Evolutionary conservation across 1,140 invertebrate genomes (phyloP), one percentile per base, ranked within the genome.

Genomic region (Lasioglossum baleicum): DNA sequence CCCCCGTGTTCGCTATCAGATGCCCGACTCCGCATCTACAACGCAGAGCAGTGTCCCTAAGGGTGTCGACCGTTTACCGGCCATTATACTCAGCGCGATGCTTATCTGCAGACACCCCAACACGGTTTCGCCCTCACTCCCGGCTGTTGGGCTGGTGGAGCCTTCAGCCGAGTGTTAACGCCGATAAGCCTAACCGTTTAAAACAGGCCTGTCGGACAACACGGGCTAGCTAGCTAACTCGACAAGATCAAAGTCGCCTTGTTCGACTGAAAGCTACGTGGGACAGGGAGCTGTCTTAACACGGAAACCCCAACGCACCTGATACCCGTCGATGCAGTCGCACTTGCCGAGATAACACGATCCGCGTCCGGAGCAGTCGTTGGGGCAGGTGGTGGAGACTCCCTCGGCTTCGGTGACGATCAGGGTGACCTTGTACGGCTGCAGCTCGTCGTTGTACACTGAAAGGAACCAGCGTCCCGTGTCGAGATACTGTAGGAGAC

Each of bases 301-400:
- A 35, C 26, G 63, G 63, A 74, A 74, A 74, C 53, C 63, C 51
- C 22, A n/a, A 90, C 96, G 94, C 78, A 98, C 98, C 91, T 97
- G 96, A 93, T 97, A 99, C 61, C 98, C 98, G 89, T 98, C 97
- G 92, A 98, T 98, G 93, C 98, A 99, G 89, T 98, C 96, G 91
- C 99, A 99, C 92, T 97, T 97, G 64, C 98, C 98, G 77, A 98
- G 95, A 88, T 97, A 97, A 91, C 99, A 99, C 44, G 97, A 98
- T 51, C 99, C 99, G 81, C 98, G 96, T 10, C 98, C 98, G 64
- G 96, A 97, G 91, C 99, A 99, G 90, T 99, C 98, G 88, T 98
- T 97, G 6, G 97, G 97, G 92, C 98, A 99, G 71, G 96, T 96
- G 64, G 97, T 97, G 71, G 96, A 97, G 7, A 98, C 95, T 22